phyloP scores from a whole-genome alignment of 2,113 vertebrate species.

The Cromileptes altivelis region DNA sequence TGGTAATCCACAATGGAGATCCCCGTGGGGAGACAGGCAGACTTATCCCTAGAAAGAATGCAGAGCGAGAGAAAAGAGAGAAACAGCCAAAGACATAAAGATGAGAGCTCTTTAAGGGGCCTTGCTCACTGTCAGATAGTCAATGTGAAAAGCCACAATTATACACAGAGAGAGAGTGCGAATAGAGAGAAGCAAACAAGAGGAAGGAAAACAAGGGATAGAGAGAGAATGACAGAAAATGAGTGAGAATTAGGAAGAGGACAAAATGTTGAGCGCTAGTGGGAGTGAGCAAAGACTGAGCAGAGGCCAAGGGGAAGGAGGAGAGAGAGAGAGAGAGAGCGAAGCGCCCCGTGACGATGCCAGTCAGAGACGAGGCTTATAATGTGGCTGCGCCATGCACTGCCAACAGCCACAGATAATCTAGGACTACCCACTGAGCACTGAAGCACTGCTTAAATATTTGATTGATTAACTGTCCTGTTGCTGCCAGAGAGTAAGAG shows the following conservation, averaged over 20 bases:
- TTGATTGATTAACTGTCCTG: slow-evolving; percentile 88
- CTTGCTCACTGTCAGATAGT: slow-evolving; percentile 79
- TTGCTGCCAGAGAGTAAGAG: slow-evolving; percentile 80
- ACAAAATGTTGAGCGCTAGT: slow-evolving; percentile 50
- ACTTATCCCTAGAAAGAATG: slow-evolving; percentile 79
- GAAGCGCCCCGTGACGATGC: slow-evolving; percentile 70
- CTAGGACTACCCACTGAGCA: slow-evolving; percentile 82
- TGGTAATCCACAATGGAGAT: slow-evolving; percentile 86
- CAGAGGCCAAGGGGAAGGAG: slow-evolving; percentile 59
- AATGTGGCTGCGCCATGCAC: slow-evolving; percentile 78
- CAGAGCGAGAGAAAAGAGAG: slow-evolving; percentile 60
- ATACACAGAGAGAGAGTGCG: slow-evolving; percentile 64
- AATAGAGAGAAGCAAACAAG: slow-evolving; percentile 69
- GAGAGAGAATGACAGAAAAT: slow-evolving; percentile 62
- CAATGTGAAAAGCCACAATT: slow-evolving; percentile 82
- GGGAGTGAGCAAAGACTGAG: slow-evolving; percentile 67
- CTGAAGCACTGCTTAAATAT: slow-evolving; percentile 87
- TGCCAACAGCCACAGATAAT: slow-evolving; percentile 84
- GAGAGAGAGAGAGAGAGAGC: slow-evolving; percentile 37
- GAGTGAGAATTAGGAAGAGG: slow-evolving; percentile 49
- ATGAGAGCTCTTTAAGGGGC: slow-evolving; percentile 81
- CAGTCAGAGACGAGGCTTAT: slow-evolving; percentile 78
- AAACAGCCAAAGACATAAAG: slow-evolving; percentile 71
- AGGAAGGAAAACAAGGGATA: slow-evolving; percentile 46
- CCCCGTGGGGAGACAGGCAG: slow-evolving; percentile 78